Percentiles rank a stretch among this genome's conserved stretches.
Evolutionary conservation across 2,888 invertebrate species (phyloP).

Genomic region (Drosophila maculinotata): DNA sequence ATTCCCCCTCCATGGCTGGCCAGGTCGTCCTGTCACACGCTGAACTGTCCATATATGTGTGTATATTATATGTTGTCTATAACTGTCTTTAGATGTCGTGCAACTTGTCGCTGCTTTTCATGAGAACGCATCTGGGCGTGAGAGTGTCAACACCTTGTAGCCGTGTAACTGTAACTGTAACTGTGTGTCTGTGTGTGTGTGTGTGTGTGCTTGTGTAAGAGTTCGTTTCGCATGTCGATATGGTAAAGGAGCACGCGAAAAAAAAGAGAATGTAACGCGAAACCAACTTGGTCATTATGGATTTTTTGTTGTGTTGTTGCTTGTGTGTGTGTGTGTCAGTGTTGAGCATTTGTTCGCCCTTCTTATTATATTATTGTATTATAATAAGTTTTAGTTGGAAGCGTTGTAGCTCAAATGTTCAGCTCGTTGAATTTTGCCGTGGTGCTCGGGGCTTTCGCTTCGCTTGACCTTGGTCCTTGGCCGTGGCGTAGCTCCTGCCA

Average conservation of each 20-base stretch:
- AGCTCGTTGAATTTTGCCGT: constrained; percentile 29
- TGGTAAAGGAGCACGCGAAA: constrained; percentile 38
- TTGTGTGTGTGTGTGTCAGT: background rate
- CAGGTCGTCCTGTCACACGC: background rate
- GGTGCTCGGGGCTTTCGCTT: constrained; percentile 11
- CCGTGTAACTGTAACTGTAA: constrained; percentile 6
- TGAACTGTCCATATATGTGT: constrained; percentile 3
- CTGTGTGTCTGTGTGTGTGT: constrained; percentile 3
- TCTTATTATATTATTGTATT: constrained; percentile 49
- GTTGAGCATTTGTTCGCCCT: constrained; percentile 17
- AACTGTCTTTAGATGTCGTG: constrained; percentile 48
- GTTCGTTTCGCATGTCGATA: constrained; percentile 22
- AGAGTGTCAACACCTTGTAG: constrained; percentile 57
- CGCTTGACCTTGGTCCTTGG: constrained; percentile 4
- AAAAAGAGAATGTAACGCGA: constrained; percentile 32
- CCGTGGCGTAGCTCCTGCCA: background rate
- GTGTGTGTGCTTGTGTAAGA: background rate
- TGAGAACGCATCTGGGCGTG: constrained; percentile 49
- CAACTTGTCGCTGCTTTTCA: constrained; percentile 52
- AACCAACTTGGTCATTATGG: constrained; percentile 50
- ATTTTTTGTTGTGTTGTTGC: constrained; percentile 36
- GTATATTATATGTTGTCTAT: constrained; percentile 27
- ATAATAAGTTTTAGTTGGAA: constrained; percentile 61
- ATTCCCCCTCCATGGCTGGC: constrained; percentile 11
- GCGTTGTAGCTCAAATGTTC: constrained; percentile 31